These are phyloP conservation scores for Stomatorhinus walkeri DNA, from an alignment of 2,797 vertebrate genomes.

Conservation along the genomic window DNA sequence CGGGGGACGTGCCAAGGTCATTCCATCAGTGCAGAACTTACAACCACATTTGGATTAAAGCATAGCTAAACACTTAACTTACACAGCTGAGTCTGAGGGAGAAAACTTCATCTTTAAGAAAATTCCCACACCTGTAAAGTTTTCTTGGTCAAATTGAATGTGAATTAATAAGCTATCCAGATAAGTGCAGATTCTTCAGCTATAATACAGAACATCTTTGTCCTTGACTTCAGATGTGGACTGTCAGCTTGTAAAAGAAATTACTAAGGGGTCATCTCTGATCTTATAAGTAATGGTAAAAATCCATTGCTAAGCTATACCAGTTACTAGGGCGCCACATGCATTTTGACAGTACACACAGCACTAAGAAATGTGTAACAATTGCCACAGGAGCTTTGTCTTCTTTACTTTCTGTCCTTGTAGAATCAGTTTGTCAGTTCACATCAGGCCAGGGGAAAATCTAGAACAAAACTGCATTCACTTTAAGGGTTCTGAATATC, in stretches of 20 bases:
- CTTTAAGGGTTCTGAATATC: neutral
- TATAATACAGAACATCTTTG: neutral
- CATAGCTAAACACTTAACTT: neutral
- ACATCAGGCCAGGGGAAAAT: neutral
- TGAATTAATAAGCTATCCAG: neutral
- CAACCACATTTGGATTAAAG: neutral
- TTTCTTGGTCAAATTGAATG: neutral
- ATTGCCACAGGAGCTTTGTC: neutral
- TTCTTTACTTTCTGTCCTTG: neutral
- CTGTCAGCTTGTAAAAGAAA: neutral
- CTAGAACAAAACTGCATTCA: neutral
- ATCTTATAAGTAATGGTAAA: neutral
- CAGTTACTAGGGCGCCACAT: neutral
- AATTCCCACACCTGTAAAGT: neutral
- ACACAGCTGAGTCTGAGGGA: neutral
- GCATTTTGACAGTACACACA: neutral
- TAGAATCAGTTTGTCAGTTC: slow-evolving; percentile 5
- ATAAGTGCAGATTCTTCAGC: neutral
- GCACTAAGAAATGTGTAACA: neutral
- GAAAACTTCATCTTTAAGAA: neutral
- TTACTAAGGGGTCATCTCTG: neutral
- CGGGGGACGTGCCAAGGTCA: neutral
- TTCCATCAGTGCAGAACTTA: neutral
- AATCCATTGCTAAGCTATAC: neutral
- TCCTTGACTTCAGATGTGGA: neutral